These are phyloP conservation scores for Trididemnum miniatum DNA, from an alignment of 23 tunicate species.

Conservation along the genomic window DNA sequence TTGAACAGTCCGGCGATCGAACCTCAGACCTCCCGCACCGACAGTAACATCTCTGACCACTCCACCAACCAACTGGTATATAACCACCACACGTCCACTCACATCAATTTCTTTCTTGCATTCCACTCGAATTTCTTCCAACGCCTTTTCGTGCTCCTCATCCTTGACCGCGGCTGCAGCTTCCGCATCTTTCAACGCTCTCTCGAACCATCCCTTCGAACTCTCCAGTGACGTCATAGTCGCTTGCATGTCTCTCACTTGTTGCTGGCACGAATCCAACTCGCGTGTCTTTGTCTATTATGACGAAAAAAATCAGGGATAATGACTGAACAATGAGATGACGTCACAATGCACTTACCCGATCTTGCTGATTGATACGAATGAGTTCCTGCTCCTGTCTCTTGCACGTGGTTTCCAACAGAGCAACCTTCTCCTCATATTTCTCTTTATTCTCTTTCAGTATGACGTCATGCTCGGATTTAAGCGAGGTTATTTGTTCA, in stretches of 20 bases:
- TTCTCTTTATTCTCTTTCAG: conserved; percentile 13
- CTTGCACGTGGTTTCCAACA: conserved; percentile 61
- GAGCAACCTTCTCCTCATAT: conserved; percentile 48
- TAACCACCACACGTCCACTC: neutral
- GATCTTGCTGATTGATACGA: conserved; percentile 77
- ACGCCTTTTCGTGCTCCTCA: conserved; percentile 18
- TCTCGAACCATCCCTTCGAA: conserved; percentile 92
- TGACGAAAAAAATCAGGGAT: neutral
- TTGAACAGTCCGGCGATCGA: too few relatives aligned
- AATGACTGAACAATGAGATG: too few relatives aligned
- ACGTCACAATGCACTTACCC: conserved; percentile 48
- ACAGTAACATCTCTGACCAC: too few relatives aligned
- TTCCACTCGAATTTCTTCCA: conserved; percentile 42
- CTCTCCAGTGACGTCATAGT: conserved; percentile 66
- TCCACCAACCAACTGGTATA: neutral
- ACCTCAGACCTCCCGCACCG: too few relatives aligned
- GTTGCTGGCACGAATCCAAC: conserved; percentile 75
- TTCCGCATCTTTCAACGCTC: conserved; percentile 84
- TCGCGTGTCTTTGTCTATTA: conserved; percentile 71
- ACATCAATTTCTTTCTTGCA: conserved; percentile 60
- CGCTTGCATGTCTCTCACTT: conserved; percentile 72
- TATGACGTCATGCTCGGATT: conserved; percentile 37
- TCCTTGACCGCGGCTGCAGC: conserved; percentile 31
- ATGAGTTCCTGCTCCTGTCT: conserved; percentile 84
- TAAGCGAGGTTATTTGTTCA: conserved; percentile 25